A percentile compares a stretch with the other conserved stretches of the same genome.
Conservation (phyloP, 2,113 vertebrate species). For the Leptobrachium leishanense region DNA sequence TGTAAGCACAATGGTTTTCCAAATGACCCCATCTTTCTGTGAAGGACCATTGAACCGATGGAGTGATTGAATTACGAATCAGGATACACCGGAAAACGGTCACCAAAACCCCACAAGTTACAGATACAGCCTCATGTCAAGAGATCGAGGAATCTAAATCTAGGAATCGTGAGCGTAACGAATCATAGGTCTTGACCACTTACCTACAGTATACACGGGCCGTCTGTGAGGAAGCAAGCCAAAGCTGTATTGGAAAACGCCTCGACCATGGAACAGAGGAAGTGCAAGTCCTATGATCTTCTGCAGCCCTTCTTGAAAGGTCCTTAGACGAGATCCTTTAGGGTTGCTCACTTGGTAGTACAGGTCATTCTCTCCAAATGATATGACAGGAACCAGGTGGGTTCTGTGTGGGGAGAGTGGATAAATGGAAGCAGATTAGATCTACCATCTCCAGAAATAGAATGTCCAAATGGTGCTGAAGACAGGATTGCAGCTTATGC, state of each 20-base stretch:
- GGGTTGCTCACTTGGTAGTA: slow-evolving; percentile 52
- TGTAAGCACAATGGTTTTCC: too few species aligned
- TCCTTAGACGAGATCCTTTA: slow-evolving; percentile 46
- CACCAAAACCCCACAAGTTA: too few species aligned
- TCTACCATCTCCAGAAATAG: too few species aligned
- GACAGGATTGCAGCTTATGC: too few species aligned
- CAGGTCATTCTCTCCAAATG: slow-evolving; percentile 55
- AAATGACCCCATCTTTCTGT: too few species aligned
- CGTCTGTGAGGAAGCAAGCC: slow-evolving; percentile 44
- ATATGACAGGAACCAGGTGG: slow-evolving; percentile 53
- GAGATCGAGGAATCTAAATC: background rate
- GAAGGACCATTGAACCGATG: too few species aligned
- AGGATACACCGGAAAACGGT: too few species aligned
- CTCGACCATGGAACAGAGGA: slow-evolving; percentile 51
- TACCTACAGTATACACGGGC: slow-evolving; percentile 31
- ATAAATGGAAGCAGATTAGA: too few species aligned
- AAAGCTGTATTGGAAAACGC: slow-evolving; percentile 55
- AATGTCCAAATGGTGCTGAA: too few species aligned
- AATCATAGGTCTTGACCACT: background rate
- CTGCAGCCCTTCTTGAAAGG: slow-evolving; percentile 45
- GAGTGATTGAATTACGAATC: too few species aligned
- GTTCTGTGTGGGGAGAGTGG: slow-evolving; percentile 26
- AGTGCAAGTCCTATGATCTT: slow-evolving; percentile 48
- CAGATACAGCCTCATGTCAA: too few species aligned
- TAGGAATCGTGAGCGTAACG: background rate